A percentile compares a stretch with the other conserved stretches of the same genome.
Evolutionary conservation across 2,888 invertebrate species (phyloP).

Genomic region (Acleris laterana): DNA sequence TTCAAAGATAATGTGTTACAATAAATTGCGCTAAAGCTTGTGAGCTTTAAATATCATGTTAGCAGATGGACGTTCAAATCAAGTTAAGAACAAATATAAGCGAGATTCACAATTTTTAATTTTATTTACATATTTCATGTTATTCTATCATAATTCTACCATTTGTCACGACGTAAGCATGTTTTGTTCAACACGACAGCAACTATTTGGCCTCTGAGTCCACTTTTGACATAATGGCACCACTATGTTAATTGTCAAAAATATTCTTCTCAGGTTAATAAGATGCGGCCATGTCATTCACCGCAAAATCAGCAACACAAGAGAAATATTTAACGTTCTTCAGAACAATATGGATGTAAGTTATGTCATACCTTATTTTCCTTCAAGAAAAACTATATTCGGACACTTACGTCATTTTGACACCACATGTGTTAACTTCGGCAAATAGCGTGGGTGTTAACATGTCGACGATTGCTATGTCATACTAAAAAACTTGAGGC

Average conservation of each 20-base stretch:
- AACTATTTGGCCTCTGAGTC: neutral
- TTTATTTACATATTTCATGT: too few relatives aligned
- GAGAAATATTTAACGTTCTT: constrained; percentile 1
- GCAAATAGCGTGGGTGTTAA: constrained; percentile 33
- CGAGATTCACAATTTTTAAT: too few relatives aligned
- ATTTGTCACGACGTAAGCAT: neutral
- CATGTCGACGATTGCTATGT: constrained; percentile 28
- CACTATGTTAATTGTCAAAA: constrained; percentile 6
- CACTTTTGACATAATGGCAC: constrained; percentile 12
- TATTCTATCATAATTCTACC: neutral
- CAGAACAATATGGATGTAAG: constrained; percentile 20
- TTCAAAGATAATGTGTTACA: too few relatives aligned
- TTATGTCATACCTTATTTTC: constrained; percentile 59
- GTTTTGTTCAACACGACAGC: neutral
- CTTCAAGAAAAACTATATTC: constrained; percentile 46
- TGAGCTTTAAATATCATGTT: too few relatives aligned
- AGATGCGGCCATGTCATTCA: constrained; percentile 19
- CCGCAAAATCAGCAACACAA: neutral
- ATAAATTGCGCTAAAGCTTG: too few relatives aligned
- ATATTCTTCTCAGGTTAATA: constrained; percentile 11
- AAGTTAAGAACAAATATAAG: too few relatives aligned
- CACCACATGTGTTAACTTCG: constrained; percentile 30
- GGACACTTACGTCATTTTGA: constrained; percentile 36
- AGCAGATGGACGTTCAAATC: too few relatives aligned
- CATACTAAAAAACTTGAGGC: constrained; percentile 21